Conservation (phyloP, 2,888 invertebrate genomes). For the Deilephila elpenor region DNA sequence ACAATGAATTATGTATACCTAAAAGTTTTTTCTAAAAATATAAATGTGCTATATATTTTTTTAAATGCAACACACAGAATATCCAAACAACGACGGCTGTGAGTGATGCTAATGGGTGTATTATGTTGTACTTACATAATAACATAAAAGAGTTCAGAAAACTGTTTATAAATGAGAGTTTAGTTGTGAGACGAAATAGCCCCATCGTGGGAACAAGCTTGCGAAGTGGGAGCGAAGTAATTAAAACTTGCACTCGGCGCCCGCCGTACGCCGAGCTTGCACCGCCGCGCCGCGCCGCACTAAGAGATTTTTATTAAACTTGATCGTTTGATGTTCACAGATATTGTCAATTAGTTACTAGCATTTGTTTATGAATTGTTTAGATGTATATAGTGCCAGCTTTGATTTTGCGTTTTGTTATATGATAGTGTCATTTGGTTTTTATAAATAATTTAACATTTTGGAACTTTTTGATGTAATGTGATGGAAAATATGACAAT, state of each 20-base stretch:
- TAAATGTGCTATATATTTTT: no score
- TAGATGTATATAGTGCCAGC: background rate
- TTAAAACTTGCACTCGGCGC: slow-evolving; percentile 72
- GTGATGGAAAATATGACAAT: no score
- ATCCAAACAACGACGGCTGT: background rate
- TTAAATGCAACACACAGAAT: background rate
- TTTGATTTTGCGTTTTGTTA: background rate
- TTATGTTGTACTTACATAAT: slow-evolving; percentile 29
- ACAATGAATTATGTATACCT: no score
- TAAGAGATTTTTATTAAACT: slow-evolving; percentile 45
- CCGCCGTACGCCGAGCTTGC: slow-evolving; percentile 42
- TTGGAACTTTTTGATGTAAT: no score
- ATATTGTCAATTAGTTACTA: background rate
- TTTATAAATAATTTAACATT: no score
- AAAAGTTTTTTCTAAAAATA: no score
- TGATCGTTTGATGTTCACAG: slow-evolving; percentile 47
- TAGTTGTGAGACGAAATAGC: slow-evolving; percentile 71
- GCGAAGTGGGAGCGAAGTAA: slow-evolving; percentile 73
- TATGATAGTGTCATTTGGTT: no score
- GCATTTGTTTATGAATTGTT: background rate
- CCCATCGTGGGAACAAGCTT: slow-evolving; percentile 66
- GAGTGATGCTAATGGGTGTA: background rate
- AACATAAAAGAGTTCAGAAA: slow-evolving; percentile 58
- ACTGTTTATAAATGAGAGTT: slow-evolving; percentile 74
- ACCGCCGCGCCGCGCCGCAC: slow-evolving; percentile 36